phyloP scores from a whole-genome alignment of 2,888 invertebrate species.

The Zootermopsis nevadensis region DNA sequence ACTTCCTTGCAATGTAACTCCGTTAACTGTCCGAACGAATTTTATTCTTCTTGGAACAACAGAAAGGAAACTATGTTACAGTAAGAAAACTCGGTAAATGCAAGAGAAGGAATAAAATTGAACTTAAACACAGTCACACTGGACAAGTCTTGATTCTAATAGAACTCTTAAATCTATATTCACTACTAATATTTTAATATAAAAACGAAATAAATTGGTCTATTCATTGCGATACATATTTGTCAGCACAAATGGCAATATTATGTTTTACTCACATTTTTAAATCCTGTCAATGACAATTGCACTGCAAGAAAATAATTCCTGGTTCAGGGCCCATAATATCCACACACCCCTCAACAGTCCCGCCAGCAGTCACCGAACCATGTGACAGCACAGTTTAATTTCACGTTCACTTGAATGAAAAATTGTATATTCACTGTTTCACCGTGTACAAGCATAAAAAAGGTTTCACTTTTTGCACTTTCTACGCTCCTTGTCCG shows the following conservation, averaged over 20 bases:
- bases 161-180: no score
- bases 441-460: conserved; percentile 3
- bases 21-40: no score
- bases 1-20: background rate
- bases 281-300: conserved; percentile 25
- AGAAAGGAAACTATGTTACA: no score
- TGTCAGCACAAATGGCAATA: no score
- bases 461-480: conserved; percentile 32
- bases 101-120: no score
- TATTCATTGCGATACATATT: no score
- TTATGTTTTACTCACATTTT: conserved; percentile 23
- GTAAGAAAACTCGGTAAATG: no score
- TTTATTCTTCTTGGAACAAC: no score
- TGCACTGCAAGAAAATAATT: conserved; percentile 8
- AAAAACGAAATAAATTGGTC: no score
- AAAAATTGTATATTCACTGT: conserved; percentile 29
- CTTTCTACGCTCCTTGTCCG: conserved; percentile 35
- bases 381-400: background rate
- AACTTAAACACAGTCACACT: no score
- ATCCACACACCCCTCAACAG: background rate
- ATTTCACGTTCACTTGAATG: conserved; percentile 25
- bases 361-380: background rate
- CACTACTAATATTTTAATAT: no score
- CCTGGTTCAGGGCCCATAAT: conserved; percentile 12
- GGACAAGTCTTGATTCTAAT: no score